Evolutionary conservation across 2,113 vertebrate genomes (phyloP).

Genomic region (Chaetorhynchus papuensis): DNA sequence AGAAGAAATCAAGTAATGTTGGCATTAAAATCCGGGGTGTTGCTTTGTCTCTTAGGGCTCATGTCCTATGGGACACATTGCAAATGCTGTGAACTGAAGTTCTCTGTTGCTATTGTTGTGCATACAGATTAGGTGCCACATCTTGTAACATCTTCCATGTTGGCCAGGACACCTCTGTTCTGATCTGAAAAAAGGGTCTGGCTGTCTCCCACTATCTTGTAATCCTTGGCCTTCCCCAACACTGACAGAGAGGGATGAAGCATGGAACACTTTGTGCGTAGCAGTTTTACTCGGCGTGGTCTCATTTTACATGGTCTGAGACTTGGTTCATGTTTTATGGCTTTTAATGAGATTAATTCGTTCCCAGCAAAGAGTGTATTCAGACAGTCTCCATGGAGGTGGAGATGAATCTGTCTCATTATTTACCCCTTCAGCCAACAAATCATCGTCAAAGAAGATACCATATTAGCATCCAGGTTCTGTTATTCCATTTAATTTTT

Average conservation of each 20-base stretch:
- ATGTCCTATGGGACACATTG: neutral
- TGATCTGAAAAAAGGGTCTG: neutral
- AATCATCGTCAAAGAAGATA: neutral
- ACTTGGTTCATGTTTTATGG: neutral
- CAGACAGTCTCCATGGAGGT: neutral
- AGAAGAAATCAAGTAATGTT: neutral
- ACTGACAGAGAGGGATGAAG: neutral
- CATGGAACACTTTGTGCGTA: neutral
- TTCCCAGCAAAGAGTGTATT: neutral
- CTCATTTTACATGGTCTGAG: neutral
- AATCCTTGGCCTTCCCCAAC: neutral
- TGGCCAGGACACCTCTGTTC: neutral
- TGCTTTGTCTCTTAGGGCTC: neutral
- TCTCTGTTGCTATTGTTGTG: neutral
- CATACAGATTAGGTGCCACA: no score
- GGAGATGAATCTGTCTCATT: neutral
- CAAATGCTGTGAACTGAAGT: neutral
- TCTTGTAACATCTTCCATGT: neutral
- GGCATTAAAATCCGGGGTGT: neutral
- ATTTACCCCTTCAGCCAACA: neutral
- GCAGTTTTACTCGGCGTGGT: neutral
- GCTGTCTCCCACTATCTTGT: neutral
- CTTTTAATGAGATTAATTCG: neutral
- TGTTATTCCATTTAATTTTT: neutral
- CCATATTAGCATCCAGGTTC: neutral